Evolutionary conservation across 2,888 invertebrate species (phyloP).

Genomic region (Mythimna ferrago): DNA sequence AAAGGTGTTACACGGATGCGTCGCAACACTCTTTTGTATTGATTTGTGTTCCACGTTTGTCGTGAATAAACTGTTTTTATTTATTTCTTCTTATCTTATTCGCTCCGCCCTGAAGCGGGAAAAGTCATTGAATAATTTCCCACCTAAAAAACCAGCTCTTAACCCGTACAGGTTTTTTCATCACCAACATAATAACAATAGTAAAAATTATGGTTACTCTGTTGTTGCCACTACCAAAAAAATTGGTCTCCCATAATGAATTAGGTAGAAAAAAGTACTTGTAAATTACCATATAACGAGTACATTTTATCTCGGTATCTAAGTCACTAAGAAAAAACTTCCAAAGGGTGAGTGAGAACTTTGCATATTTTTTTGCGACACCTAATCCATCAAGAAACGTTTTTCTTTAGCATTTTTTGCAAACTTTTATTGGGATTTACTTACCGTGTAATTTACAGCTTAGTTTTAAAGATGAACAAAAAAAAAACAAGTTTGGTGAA

Average conservation of each 20-base stretch:
- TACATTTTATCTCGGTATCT: conserved; percentile 80
- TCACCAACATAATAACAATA: conserved; percentile 2
- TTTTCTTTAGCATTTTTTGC: conserved; percentile 56
- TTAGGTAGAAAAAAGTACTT: conserved; percentile 62
- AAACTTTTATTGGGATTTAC: conserved; percentile 63
- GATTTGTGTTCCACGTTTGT: too few species aligned
- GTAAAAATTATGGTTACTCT: background rate
- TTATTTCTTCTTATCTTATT: too few species aligned
- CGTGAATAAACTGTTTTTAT: too few species aligned
- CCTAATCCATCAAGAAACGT: conserved; percentile 61
- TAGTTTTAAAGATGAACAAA: conserved; percentile 49
- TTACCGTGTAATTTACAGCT: conserved; percentile 82
- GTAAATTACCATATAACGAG: conserved; percentile 80
- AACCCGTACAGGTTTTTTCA: background rate
- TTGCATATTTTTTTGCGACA: conserved; percentile 68
- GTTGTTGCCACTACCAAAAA: conserved; percentile 31
- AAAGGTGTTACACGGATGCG: too few species aligned
- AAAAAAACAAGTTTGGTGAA: conserved; percentile 44
- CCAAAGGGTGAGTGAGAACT: conserved; percentile 51
- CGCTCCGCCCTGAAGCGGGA: too few species aligned
- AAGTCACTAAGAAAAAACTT: conserved; percentile 61
- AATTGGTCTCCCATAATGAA: conserved; percentile 20
- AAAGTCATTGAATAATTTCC: too few species aligned
- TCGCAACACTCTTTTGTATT: too few species aligned
- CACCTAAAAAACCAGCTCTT: background rate